Conservation (phyloP, 2,888 invertebrate genomes). For the Patella caerulea region DNA sequence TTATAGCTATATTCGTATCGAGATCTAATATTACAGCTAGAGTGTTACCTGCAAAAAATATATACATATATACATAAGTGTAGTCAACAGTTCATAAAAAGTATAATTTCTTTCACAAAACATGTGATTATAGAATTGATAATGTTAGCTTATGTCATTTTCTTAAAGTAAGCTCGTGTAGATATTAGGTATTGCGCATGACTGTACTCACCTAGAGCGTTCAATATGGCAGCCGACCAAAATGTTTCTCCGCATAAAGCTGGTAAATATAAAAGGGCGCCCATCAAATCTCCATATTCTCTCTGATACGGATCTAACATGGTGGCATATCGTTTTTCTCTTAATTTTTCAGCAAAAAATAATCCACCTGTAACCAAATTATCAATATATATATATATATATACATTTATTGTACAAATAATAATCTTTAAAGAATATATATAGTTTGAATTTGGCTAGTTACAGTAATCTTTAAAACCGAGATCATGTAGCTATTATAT, state of each 20-base stretch:
- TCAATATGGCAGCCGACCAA: constrained; percentile 97
- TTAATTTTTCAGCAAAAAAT: constrained; percentile 98
- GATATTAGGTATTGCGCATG: neutral
- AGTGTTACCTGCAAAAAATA: constrained; percentile 83
- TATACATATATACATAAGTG: neutral
- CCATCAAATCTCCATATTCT: constrained; percentile 96
- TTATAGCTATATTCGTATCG: constrained; percentile 91
- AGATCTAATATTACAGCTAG: constrained; percentile 96
- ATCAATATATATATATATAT: neutral
- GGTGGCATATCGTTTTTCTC: constrained; percentile 96
- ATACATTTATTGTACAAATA: too few species aligned
- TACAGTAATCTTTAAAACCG: too few species aligned
- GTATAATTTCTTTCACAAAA: too few species aligned
- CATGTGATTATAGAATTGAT: too few species aligned
- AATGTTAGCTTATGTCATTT: too few species aligned
- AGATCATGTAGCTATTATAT: too few species aligned
- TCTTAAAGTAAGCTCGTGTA: too few species aligned
- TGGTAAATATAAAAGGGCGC: constrained; percentile 94
- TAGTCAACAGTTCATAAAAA: neutral
- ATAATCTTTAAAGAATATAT: too few species aligned
- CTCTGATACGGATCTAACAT: constrained; percentile 99
- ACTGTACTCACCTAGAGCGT: constrained; percentile 83
- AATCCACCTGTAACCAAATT: constrained; percentile 82
- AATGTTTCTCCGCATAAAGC: constrained; percentile 97
- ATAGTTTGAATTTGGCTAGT: too few species aligned